These are phyloP conservation scores for Lepus europaeus DNA, from an alignment of 2,113 vertebrate genomes.

Conservation along the genomic window DNA sequence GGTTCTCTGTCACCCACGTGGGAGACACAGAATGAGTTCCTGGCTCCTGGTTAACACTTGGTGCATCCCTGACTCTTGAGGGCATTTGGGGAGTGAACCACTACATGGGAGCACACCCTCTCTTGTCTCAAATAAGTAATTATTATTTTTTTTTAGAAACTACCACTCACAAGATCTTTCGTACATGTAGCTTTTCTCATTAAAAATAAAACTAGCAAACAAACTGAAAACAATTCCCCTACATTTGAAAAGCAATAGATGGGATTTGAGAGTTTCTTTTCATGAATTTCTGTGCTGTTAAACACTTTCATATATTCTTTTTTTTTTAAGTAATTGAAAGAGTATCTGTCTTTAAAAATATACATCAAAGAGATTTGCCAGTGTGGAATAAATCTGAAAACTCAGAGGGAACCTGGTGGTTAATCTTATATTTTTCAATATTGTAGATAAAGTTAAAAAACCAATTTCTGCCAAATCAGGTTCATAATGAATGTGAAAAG, in stretches of 20 bases:
- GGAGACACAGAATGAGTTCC: too few relatives aligned
- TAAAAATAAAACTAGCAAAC: background rate
- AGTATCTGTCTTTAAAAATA: background rate
- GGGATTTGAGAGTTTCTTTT: background rate
- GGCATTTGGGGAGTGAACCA: too few relatives aligned
- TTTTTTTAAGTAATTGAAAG: conserved; percentile 14
- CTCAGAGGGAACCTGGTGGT: background rate
- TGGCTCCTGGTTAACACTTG: too few relatives aligned
- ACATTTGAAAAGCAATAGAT: conserved; percentile 7
- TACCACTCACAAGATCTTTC: background rate
- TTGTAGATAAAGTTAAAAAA: background rate
- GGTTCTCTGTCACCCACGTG: too few relatives aligned
- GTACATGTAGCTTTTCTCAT: background rate
- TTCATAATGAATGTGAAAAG: background rate
- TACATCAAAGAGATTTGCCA: background rate
- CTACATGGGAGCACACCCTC: too few relatives aligned
- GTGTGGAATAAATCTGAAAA: conserved; percentile 38
- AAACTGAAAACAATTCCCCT: background rate
- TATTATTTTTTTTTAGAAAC: background rate
- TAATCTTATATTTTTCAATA: background rate
- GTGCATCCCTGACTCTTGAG: too few relatives aligned
- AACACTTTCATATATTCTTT: conserved; percentile 13
- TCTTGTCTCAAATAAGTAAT: too few relatives aligned
- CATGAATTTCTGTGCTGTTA: background rate
- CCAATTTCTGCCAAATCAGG: background rate